These are phyloP conservation scores for Tachystola acroxantha DNA, from an alignment of 2,888 invertebrate species.

Conservation along the genomic window DNA sequence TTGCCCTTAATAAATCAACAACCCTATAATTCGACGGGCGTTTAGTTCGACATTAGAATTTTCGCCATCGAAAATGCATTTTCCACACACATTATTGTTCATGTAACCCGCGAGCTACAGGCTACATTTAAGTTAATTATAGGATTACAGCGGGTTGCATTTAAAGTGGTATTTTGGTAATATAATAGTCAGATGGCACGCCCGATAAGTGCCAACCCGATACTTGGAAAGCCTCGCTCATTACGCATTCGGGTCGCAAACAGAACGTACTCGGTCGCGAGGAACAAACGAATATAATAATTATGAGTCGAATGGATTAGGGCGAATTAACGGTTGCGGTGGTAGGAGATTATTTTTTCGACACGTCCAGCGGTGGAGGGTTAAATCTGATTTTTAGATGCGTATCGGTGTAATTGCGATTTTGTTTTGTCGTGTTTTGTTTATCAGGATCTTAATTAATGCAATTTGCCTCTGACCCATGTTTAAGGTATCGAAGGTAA, in stretches of 20 bases:
- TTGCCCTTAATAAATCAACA: constrained; percentile 46
- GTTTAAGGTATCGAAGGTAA: no score
- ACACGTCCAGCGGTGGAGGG: constrained; percentile 28
- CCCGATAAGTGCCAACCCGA: constrained; percentile 64
- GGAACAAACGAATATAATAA: constrained; percentile 74
- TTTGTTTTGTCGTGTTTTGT: constrained; percentile 1
- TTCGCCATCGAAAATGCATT: constrained; percentile 70
- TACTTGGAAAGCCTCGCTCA: constrained; percentile 70
- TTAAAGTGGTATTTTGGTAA: constrained; percentile 76
- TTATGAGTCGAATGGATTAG: constrained; percentile 67
- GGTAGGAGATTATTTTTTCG: constrained; percentile 37
- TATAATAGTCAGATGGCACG: constrained; percentile 77
- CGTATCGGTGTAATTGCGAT: constrained; percentile 16
- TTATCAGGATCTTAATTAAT: no score
- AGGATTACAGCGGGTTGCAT: constrained; percentile 67
- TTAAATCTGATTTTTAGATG: constrained; percentile 27
- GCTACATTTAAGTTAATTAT: constrained; percentile 75
- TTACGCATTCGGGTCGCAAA: constrained; percentile 70
- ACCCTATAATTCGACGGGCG: constrained; percentile 58
- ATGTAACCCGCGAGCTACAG: constrained; percentile 44
- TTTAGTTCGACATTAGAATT: constrained; percentile 49
- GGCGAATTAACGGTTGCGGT: constrained; percentile 52
- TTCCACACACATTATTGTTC: constrained; percentile 57
- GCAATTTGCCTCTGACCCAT: no score
- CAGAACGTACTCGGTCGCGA: constrained; percentile 51